Evolutionary conservation across 2,797 vertebrate genomes (phyloP).

Genomic region (Rhyacichthys aspro): DNA sequence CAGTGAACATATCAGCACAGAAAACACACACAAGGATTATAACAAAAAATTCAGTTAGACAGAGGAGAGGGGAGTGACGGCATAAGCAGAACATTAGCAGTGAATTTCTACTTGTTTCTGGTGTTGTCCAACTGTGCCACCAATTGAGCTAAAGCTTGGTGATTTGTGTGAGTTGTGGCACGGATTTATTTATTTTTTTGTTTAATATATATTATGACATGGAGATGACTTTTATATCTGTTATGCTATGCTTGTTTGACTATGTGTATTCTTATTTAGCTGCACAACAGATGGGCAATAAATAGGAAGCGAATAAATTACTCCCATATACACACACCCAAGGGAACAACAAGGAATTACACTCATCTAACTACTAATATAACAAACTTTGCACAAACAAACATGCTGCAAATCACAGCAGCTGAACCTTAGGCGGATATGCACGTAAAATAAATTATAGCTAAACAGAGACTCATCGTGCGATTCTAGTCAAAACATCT

Average conservation of each 20-base stretch:
- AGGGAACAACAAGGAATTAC: conserved; percentile 18
- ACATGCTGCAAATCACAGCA: conserved; percentile 23
- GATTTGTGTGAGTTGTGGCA: too few species aligned
- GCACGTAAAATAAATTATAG: conserved; percentile 12
- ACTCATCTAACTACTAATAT: conserved; percentile 22
- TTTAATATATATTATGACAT: too few species aligned
- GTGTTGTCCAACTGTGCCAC: too few species aligned
- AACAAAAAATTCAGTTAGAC: not conserved
- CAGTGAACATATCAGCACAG: conserved; percentile 48
- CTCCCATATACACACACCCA: conserved; percentile 48
- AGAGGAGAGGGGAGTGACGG: not conserved
- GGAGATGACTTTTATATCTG: conserved; percentile 47
- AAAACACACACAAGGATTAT: conserved; percentile 39
- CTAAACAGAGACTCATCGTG: conserved; percentile 13
- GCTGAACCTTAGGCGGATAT: conserved; percentile 26
- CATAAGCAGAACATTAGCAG: not conserved
- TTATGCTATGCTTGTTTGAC: conserved; percentile 26
- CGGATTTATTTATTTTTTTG: too few species aligned
- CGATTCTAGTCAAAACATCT: conserved; percentile 51
- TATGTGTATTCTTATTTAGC: conserved; percentile 42
- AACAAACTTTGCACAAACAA: conserved; percentile 13
- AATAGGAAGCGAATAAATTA: conserved; percentile 64
- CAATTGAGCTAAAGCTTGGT: too few species aligned
- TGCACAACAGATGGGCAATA: conserved; percentile 61
- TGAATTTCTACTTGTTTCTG: too few species aligned